A percentile compares a stretch with the other conserved stretches of the same genome.
Evolutionary conservation across 2,888 invertebrate species (phyloP).

Genomic region (Rhagophthalmus giganteus): DNA sequence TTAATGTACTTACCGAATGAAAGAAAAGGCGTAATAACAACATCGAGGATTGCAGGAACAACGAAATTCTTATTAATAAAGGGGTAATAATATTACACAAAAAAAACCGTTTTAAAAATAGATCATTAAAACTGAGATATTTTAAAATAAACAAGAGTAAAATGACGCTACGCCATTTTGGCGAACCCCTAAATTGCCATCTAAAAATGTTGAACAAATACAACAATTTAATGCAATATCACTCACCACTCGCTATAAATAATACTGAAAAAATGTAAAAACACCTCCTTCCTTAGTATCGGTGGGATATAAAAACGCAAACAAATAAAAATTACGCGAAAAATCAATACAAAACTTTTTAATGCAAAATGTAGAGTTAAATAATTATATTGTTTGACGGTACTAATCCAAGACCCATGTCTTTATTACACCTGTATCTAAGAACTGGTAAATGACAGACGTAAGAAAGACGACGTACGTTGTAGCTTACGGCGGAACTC

Average conservation of each 20-base stretch:
- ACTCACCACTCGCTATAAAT: slow-evolving; percentile 5
- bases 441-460: slow-evolving; percentile 46
- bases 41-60: no score
- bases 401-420: slow-evolving; percentile 49
- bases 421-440: slow-evolving; percentile 43
- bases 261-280: slow-evolving; percentile 19
- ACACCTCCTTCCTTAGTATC: slow-evolving; percentile 40
- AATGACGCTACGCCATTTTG: slow-evolving; percentile 56
- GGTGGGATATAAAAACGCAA: slow-evolving; percentile 39
- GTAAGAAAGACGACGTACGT: slow-evolving; percentile 47
- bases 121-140: slow-evolving; percentile 9
- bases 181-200: slow-evolving; percentile 53
- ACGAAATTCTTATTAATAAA: background rate
- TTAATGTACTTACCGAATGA: slow-evolving; percentile 2
- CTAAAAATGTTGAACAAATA: slow-evolving; percentile 52
- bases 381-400: slow-evolving; percentile 55
- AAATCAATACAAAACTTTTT: slow-evolving; percentile 57
- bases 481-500: slow-evolving; percentile 41
- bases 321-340: slow-evolving; percentile 48
- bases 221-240: slow-evolving; percentile 41
- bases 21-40: background rate
- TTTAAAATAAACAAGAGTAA: slow-evolving; percentile 31
- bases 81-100: slow-evolving; percentile 3
- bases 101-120: slow-evolving; percentile 15
- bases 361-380: slow-evolving; percentile 58